Base-by-base conservation (phyloP, 2,113 vertebrate species). In the Aramus guarauna region DNA sequence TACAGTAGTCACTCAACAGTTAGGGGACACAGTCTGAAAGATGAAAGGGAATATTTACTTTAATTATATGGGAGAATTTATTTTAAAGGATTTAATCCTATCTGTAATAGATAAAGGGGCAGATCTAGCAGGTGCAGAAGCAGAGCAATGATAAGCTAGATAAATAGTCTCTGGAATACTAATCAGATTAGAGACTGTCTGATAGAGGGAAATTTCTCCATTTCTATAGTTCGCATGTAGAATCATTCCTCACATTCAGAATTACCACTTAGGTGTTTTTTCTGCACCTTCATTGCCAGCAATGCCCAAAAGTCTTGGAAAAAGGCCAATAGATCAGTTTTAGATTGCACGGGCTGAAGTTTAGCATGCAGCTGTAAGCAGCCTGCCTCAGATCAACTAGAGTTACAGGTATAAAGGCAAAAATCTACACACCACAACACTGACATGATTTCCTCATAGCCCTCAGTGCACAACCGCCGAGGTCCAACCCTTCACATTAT, bases 21-120 rank as follows among this genome's bases (percentile, higher is more conserved):
- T 79, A 86, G 52, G 77, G 67, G 83, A 75, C 45, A 88, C 18
- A 82, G 86, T n/a, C 60, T 92, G 64, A 94, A 84, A 94, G 78
- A 96, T 77, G 90, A 94, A 92, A 97, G 80, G 67, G 78, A 95
- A 93, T 95, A 96, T 76, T 93, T 85, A 85, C 29, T 90, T 89
- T 71, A 95, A 94, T 88, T 95, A 93, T 20, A 87, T 5, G 24
- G 37, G 50, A 94, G 88, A 90, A 72, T 91, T 91, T 94, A 69
- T 95, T 92, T 93, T 95, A 96, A 96, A 95, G 59, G 48, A 93
- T 80, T 95, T 89, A 93, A 89, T 88, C 73, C 59, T 43, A 84
- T 96, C 60, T 94, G 93, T 97, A 96, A 97, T 91, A 93, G 72
- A 97, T 96, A 78, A 96, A 94, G 89, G 64, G 88, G 43, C 66